These are phyloP conservation scores for Myotis daubentonii DNA, from an alignment of 2,797 vertebrate genomes.

Conservation along the genomic window DNA sequence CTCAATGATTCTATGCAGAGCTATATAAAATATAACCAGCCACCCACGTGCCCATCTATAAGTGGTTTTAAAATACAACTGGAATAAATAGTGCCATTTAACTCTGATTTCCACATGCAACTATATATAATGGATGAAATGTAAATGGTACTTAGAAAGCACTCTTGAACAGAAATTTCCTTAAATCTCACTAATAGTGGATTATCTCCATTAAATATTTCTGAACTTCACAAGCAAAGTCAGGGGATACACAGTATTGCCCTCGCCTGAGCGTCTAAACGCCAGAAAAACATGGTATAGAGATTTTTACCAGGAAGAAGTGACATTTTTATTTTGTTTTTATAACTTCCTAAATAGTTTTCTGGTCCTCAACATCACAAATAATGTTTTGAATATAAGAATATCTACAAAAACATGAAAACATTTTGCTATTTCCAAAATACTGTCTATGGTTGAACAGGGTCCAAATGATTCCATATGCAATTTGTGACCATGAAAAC, in stretches of 20 bases:
- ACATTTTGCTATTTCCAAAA: neutral
- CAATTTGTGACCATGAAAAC: neutral
- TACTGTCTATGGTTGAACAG: neutral
- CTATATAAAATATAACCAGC: neutral
- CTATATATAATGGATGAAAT: neutral
- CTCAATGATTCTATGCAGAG: neutral
- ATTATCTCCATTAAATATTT: conserved; percentile 4
- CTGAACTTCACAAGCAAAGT: neutral
- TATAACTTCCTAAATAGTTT: neutral
- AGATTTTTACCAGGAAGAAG: neutral
- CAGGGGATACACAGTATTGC: neutral
- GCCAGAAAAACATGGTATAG: neutral
- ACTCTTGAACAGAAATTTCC: neutral
- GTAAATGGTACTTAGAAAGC: neutral
- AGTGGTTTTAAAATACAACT: conserved; percentile 29
- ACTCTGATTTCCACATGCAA: neutral
- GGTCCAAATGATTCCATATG: neutral
- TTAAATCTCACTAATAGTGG: neutral
- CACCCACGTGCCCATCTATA: neutral
- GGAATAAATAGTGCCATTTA: neutral
- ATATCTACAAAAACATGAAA: neutral
- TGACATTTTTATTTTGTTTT: neutral
- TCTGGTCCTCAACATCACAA: conserved; percentile 16
- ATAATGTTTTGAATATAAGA: conserved; percentile 15
- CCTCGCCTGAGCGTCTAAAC: neutral